Conservation (phyloP, 2,888 invertebrate genomes). For the Clistopyga incitator region DNA sequence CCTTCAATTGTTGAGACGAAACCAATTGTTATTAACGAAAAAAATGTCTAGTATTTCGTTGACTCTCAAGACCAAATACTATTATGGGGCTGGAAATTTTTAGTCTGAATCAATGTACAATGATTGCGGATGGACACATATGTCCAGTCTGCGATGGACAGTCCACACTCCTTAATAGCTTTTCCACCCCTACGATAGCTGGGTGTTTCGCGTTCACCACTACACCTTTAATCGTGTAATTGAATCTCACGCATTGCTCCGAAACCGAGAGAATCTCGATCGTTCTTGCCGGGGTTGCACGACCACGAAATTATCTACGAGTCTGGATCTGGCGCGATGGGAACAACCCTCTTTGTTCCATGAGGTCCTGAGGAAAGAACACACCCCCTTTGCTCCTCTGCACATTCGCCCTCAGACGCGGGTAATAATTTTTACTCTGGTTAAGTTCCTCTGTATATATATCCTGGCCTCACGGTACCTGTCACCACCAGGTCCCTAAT, state of each 20-base stretch:
- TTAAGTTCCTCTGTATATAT: constrained; percentile 66
- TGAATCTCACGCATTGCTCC: constrained; percentile 44
- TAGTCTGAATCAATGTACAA: not conserved
- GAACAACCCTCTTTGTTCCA: constrained; percentile 54
- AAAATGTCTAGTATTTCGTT: too few relatives aligned
- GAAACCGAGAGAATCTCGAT: constrained; percentile 32
- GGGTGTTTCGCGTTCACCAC: not conserved
- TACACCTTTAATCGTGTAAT: constrained; percentile 47
- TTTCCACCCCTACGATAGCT: constrained; percentile 21
- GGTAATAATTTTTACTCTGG: constrained; percentile 61
- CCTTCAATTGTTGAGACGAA: constrained; percentile 4
- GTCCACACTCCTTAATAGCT: constrained; percentile 25
- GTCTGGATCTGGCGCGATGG: constrained; percentile 62
- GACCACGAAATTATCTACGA: constrained; percentile 56
- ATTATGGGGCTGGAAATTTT: not conserved
- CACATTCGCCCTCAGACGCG: constrained; percentile 50
- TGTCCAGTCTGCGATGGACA: constrained; percentile 20
- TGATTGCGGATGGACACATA: constrained; percentile 49
- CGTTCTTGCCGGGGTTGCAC: constrained; percentile 28
- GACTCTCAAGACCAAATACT: too few relatives aligned
- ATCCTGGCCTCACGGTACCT: constrained; percentile 66
- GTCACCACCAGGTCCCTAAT: constrained; percentile 76
- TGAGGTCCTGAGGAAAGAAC: constrained; percentile 19
- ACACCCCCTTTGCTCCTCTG: constrained; percentile 8
- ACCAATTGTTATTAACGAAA: too few relatives aligned